A percentile compares a stretch with the other conserved stretches of the same genome.
phyloP scores from a whole-genome alignment of 2,113 vertebrate genomes.

The Microcebus lehilahytsara region DNA sequence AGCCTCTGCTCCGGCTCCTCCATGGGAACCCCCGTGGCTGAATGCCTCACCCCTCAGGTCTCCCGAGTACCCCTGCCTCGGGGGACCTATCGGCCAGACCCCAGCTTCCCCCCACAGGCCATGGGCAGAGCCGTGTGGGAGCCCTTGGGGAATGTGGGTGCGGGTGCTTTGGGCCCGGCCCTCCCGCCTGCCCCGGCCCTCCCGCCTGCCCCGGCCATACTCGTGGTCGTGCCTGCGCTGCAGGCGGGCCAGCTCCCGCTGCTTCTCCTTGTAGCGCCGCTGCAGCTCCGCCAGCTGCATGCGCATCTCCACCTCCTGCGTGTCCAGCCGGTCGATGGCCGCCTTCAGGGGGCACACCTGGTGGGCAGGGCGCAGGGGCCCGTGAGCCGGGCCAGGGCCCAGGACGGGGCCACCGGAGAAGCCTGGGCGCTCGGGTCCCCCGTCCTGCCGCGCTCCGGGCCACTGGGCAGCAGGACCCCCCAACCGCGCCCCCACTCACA shows the following conservation, averaged over 20 bases:
- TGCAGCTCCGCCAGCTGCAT: constrained; percentile 94
- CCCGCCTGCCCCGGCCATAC: constrained; percentile 77
- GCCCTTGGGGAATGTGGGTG: background rate
- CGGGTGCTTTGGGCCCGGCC: constrained; percentile 24
- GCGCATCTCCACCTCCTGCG: constrained; percentile 94
- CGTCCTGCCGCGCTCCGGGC: rapidly evolving
- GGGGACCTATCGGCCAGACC: too few relatives aligned
- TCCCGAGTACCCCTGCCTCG: background rate
- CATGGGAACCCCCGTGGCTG: rapidly evolving
- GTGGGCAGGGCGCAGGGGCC: rapidly evolving
- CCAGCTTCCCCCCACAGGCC: background rate
- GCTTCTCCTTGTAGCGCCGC: constrained; percentile 96
- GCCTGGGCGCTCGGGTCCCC: background rate
- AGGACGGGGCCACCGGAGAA: background rate
- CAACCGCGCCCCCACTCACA: constrained; percentile 82
- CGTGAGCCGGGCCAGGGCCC: background rate
- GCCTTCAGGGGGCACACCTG: constrained; percentile 95
- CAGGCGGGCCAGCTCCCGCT: constrained; percentile 94
- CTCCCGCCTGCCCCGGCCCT: background rate
- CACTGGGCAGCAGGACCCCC: background rate
- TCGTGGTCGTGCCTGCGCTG: constrained; percentile 93
- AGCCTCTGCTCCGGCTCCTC: background rate
- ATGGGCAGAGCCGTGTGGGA: background rate
- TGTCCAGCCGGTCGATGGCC: constrained; percentile 93
- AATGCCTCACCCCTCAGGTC: background rate